These are phyloP conservation scores for Uria aalge DNA, from an alignment of 2,113 vertebrate genomes.

Conservation along the genomic window DNA sequence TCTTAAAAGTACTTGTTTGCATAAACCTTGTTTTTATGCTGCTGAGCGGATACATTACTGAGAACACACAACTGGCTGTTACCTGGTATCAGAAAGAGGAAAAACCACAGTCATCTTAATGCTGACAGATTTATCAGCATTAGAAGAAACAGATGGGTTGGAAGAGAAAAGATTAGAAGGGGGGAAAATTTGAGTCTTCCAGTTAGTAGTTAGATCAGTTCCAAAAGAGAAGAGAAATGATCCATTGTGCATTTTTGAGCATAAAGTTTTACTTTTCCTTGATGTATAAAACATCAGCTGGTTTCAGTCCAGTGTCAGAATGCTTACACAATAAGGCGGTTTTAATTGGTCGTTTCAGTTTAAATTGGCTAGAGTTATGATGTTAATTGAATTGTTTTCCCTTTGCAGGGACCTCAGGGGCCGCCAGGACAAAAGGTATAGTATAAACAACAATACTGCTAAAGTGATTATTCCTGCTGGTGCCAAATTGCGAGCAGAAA, in stretches of 20 bases:
- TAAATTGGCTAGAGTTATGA: slow-evolving; percentile 56
- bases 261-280: slow-evolving; percentile 16
- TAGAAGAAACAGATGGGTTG: slow-evolving; percentile 15
- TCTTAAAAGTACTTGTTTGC: not conserved
- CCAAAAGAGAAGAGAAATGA: slow-evolving; percentile 23
- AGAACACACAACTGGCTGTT: not conserved
- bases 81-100: not conserved
- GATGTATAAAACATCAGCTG: slow-evolving; percentile 4
- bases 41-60: not conserved
- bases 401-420: slow-evolving; percentile 88
- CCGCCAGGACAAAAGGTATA: slow-evolving; percentile 91
- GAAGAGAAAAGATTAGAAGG: not conserved
- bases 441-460: slow-evolving; percentile 58
- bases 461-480: slow-evolving; percentile 40
- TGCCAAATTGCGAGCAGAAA: slow-evolving; percentile 19
- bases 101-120: not conserved
- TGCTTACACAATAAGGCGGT: slow-evolving; percentile 24
- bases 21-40: not conserved
- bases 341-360: slow-evolving; percentile 66
- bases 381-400: slow-evolving; percentile 78
- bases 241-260: slow-evolving; percentile 10
- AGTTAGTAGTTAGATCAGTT: not conserved
- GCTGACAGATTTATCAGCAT: not conserved
- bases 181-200: not conserved
- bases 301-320: slow-evolving; percentile 52